phyloP scores from a whole-genome alignment of 2,113 vertebrate species.

The Platysteira castanea region DNA sequence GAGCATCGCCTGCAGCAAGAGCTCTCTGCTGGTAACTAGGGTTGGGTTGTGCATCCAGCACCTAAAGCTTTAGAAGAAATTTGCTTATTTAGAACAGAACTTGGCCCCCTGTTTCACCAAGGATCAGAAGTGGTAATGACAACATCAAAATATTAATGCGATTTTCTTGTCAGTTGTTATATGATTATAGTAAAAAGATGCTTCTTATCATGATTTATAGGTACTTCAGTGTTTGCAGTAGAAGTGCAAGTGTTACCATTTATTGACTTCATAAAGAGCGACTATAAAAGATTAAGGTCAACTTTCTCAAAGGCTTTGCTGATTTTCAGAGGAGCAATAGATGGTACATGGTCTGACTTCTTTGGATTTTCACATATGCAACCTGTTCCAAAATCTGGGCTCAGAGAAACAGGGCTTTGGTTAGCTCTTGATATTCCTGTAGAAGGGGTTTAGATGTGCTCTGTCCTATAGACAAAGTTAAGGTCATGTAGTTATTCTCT shows the following conservation, averaged over 20 bases:
- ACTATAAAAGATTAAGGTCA: conserved; percentile 1
- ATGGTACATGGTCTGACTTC: background rate
- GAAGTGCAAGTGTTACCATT: background rate
- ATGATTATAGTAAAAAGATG: background rate
- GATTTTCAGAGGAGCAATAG: background rate
- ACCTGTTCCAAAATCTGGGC: background rate
- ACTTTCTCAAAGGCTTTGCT: background rate
- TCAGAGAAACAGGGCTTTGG: background rate
- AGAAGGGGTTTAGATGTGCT: background rate
- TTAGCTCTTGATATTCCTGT: background rate
- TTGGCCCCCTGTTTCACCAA: background rate
- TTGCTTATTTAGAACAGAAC: background rate
- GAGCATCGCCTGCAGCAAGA: background rate
- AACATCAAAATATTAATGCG: background rate
- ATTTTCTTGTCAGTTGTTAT: background rate
- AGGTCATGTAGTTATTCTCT: background rate
- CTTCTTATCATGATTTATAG: background rate
- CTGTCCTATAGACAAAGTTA: background rate
- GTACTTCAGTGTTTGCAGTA: background rate
- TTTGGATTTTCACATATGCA: background rate
- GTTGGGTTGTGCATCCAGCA: background rate
- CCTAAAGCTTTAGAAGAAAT: background rate
- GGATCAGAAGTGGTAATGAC: background rate
- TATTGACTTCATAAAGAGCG: background rate
- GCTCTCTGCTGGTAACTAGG: background rate